Conservation (phyloP, 2,888 invertebrate genomes). For the Agrilus biguttatus region DNA sequence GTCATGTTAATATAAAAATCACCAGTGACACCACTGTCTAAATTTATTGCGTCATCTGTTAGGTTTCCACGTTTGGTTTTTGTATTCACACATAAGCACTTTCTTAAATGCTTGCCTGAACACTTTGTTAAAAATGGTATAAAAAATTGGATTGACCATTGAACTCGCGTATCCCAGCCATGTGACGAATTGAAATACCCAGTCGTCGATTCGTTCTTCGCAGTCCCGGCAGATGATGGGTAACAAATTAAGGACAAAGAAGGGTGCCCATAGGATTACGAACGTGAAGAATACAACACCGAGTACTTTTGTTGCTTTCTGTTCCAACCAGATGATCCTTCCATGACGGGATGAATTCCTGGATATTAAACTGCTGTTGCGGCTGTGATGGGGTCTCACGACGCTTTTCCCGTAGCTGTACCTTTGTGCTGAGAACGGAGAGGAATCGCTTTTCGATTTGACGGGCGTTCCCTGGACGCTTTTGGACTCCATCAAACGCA, state of each 20-base stretch:
- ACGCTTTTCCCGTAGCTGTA: constrained; percentile 17
- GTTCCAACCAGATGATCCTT: constrained; percentile 73
- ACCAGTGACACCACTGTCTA: background rate
- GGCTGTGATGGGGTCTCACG: constrained; percentile 55
- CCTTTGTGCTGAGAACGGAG: constrained; percentile 38
- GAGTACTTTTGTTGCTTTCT: constrained; percentile 91
- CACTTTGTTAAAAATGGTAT: constrained; percentile 89
- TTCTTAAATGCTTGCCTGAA: constrained; percentile 85
- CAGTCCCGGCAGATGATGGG: constrained; percentile 73
- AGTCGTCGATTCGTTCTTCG: constrained; percentile 56
- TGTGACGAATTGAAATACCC: constrained; percentile 75
- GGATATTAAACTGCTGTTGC: constrained; percentile 70
- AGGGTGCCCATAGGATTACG: constrained; percentile 91
- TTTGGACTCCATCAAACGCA: constrained; percentile 35
- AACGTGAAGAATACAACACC: constrained; percentile 92
- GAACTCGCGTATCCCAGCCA: constrained; percentile 92
- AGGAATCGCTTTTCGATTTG: constrained; percentile 36
- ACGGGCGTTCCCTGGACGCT: constrained; percentile 24
- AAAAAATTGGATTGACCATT: constrained; percentile 91
- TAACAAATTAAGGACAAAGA: constrained; percentile 79
- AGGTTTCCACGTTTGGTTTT: constrained; percentile 42
- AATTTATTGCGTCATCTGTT: constrained; percentile 32
- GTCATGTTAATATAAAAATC: background rate
- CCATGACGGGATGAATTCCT: constrained; percentile 72
- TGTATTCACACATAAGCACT: constrained; percentile 65